Conservation (phyloP, 2,797 vertebrate species). For the Propithecus deckenii region DNA sequence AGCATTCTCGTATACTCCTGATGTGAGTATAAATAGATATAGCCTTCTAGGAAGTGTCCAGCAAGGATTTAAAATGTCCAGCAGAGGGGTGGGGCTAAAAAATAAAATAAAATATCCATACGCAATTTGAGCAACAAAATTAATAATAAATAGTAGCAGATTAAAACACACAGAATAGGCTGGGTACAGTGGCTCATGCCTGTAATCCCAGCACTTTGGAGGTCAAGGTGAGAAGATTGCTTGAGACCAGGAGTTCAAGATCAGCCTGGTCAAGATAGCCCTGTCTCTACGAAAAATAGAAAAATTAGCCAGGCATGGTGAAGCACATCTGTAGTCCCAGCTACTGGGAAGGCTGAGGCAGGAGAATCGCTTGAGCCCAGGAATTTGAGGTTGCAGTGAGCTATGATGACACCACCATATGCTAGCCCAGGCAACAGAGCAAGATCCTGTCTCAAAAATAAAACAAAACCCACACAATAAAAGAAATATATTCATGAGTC, state of each 20-base stretch:
- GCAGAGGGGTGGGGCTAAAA: too few relatives aligned
- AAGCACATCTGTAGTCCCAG: not conserved
- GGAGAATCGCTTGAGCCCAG: not conserved
- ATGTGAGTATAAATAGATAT: not conserved
- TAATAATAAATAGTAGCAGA: not conserved
- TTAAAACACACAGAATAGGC: not conserved
- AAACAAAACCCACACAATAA: not conserved
- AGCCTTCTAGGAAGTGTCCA: not conserved
- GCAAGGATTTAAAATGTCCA: not conserved
- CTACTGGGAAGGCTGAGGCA: not conserved
- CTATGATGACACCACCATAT: not conserved
- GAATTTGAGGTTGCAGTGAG: not conserved
- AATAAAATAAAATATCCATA: not conserved
- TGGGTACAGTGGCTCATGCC: not conserved
- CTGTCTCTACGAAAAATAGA: too few relatives aligned
- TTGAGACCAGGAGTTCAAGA: too few relatives aligned
- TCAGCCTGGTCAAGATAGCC: too few relatives aligned
- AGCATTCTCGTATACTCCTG: not conserved
- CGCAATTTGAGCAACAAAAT: not conserved
- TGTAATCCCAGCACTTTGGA: not conserved
- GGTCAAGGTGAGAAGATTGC: too few relatives aligned
- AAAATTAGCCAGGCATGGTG: not conserved
- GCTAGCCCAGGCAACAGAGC: not conserved
- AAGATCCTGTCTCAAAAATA: not conserved
- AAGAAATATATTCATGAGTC: not conserved